Evolutionary conservation across 2,797 vertebrate genomes (phyloP), one percentile per base, ranked within the genome.

Genomic region (Hafferia zeledoni): DNA sequence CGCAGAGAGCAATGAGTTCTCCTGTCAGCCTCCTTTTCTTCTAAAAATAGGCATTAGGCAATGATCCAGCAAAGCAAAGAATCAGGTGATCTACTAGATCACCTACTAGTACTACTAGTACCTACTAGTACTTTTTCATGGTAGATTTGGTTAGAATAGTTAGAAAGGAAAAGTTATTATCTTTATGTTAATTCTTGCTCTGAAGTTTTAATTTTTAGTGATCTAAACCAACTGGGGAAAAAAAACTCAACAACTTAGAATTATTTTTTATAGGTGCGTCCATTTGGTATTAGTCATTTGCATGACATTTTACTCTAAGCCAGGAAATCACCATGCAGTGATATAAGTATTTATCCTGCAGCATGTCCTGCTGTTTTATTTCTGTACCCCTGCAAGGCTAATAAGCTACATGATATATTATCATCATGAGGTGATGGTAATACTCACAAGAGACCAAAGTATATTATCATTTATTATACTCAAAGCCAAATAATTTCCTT

Each of bases 361-460:
- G 44, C 35, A 72, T n/a, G 28, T 80, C 71, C 77, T 56, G 55
- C 57, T 89, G 70, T 53, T 89, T 85, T 89, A 83, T 89, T 84
- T 93, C 88, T 80, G 69, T 87, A 91, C 24, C 30, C 60, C 78
- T 70, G 56, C 63, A 87, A 89, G n/a, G 81, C 33, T 96, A 93
- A 89, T 93, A 88, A 95, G 55, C 23, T 90, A 53, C 41, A 70
- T 81, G 44, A 94, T 83, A 63, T 70, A 90, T 90, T 83, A 76
- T 70, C 74, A 85, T 84, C 55, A 64, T 5, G 13, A 95, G 33
- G 56, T 93, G 90, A 90, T 47, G 49, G 35, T 74, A 88, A 67
- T 19, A 77, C 44, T 83, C 60, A n/a, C 25, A 88, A 72, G 55
- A 86, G 24, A 89, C 10, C 5, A 46, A 72, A 72, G 33, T 60